Evolutionary conservation across 2,888 invertebrate genomes (phyloP).

Genomic region (Spisula subtruncata): DNA sequence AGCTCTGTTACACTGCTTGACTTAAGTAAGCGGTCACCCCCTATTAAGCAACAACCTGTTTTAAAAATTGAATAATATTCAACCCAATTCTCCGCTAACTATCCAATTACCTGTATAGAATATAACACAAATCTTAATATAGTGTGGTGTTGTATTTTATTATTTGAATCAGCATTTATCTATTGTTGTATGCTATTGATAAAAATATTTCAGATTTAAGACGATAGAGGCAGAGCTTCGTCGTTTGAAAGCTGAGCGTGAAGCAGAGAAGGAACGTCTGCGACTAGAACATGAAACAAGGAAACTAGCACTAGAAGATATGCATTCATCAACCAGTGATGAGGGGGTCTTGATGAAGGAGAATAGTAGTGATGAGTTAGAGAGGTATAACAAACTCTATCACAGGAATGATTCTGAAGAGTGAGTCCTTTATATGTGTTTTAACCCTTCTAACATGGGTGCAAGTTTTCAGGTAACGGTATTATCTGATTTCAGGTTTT

Average conservation of each 20-base stretch:
- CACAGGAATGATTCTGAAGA: constrained; percentile 85
- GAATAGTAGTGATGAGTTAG: constrained; percentile 89
- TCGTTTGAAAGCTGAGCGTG: background rate
- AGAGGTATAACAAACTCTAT: constrained; percentile 48
- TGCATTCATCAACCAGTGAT: constrained; percentile 89
- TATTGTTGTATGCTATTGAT: background rate
- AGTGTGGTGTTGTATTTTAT: too few species aligned
- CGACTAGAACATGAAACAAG: constrained; percentile 61
- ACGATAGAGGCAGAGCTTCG: constrained; percentile 49
- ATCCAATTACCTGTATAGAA: too few species aligned
- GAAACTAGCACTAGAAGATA: constrained; percentile 74
- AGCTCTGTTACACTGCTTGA: too few species aligned
- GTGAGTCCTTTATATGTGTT: constrained; percentile 75
- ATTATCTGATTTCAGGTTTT: too few species aligned
- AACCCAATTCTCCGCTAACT: too few species aligned
- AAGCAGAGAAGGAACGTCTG: constrained; percentile 36
- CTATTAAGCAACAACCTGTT: too few species aligned
- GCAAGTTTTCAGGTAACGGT: too few species aligned
- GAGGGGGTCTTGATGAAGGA: constrained; percentile 89
- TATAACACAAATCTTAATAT: too few species aligned
- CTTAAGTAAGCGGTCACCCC: too few species aligned
- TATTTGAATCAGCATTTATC: too few species aligned
- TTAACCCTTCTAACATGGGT: background rate
- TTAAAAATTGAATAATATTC: too few species aligned
- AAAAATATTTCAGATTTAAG: constrained; percentile 45